Evolutionary conservation across 2,888 invertebrate genomes (phyloP).

Genomic region (Hyposoter didymator): DNA sequence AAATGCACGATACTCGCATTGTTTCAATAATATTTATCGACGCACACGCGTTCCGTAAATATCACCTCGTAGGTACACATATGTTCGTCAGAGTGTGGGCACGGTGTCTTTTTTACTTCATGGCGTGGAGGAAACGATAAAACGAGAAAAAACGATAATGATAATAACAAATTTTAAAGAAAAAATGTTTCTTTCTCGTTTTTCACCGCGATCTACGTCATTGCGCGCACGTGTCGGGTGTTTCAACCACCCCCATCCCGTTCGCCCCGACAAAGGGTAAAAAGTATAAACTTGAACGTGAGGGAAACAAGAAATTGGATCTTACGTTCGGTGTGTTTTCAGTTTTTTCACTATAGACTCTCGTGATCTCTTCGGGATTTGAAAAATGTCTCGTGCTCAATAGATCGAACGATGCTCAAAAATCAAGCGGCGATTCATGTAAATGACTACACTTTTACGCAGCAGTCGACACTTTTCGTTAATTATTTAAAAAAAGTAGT

Average conservation of each 20-base stretch:
- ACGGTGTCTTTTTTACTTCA: not conserved
- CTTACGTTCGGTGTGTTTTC: not conserved
- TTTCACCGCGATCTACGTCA: slow-evolving; percentile 38
- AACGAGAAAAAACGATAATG: not conserved
- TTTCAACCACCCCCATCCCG: not conserved
- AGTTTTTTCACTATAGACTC: not conserved
- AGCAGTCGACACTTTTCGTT: not conserved
- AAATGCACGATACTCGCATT: not conserved
- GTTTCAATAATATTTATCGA: not conserved
- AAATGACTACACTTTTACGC: not conserved
- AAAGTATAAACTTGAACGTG: slow-evolving; percentile 4
- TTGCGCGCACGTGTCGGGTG: slow-evolving; percentile 52
- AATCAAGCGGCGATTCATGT: not conserved
- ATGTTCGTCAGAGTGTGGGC: not conserved
- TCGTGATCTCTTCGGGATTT: not conserved
- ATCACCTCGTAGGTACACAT: not conserved
- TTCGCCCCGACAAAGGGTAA: not conserved
- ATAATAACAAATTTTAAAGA: not conserved
- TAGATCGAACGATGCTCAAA: not conserved
- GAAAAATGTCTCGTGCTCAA: not conserved
- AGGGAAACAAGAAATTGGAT: not conserved
- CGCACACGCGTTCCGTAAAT: not conserved
- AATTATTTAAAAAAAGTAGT: slow-evolving; percentile 4
- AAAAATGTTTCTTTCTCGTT: not conserved
- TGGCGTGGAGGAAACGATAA: not conserved